phyloP scores from a whole-genome alignment of 2,113 vertebrate genomes.

The Otocyon megalotis region DNA sequence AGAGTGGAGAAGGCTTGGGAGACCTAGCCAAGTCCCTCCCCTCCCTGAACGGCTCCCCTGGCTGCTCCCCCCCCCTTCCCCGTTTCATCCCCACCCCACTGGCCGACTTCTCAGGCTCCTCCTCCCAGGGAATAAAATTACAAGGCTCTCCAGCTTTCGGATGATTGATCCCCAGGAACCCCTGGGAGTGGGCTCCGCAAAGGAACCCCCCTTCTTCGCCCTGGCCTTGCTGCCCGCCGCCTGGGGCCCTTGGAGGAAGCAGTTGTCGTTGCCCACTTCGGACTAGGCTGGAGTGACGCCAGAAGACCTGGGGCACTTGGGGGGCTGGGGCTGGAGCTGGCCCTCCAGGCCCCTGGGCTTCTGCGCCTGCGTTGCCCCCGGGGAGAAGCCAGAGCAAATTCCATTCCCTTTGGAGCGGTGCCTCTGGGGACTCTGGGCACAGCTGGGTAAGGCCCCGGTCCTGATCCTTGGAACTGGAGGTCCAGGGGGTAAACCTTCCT shows the following conservation, averaged over 20 bases:
- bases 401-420: slow-evolving; percentile 72
- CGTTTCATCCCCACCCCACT: slow-evolving; percentile 59
- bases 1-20: slow-evolving; percentile 75
- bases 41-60: slow-evolving; percentile 63
- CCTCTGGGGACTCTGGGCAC: slow-evolving; percentile 63
- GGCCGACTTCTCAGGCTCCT: slow-evolving; percentile 79
- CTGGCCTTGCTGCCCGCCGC: slow-evolving; percentile 24
- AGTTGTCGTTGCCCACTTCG: slow-evolving; percentile 55
- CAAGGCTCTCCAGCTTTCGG: slow-evolving; percentile 71
- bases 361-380: slow-evolving; percentile 80
- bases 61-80: not conserved
- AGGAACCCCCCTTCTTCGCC: not conserved
- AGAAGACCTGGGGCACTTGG: slow-evolving; percentile 69
- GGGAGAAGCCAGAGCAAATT: slow-evolving; percentile 77
- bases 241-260: slow-evolving; percentile 58
- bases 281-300: slow-evolving; percentile 66
- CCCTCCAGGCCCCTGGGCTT: slow-evolving; percentile 65
- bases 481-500: not conserved
- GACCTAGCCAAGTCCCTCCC: slow-evolving; percentile 83
- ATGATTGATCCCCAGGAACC: slow-evolving; percentile 71
- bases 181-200: slow-evolving; percentile 53
- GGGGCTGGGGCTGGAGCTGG: slow-evolving; percentile 67
- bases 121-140: slow-evolving; percentile 83
- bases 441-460: slow-evolving; percentile 68
- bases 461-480: slow-evolving; percentile 18